These are phyloP conservation scores for Pao palembangensis DNA, from an alignment of 2,113 vertebrate species.

Conservation along the genomic window DNA sequence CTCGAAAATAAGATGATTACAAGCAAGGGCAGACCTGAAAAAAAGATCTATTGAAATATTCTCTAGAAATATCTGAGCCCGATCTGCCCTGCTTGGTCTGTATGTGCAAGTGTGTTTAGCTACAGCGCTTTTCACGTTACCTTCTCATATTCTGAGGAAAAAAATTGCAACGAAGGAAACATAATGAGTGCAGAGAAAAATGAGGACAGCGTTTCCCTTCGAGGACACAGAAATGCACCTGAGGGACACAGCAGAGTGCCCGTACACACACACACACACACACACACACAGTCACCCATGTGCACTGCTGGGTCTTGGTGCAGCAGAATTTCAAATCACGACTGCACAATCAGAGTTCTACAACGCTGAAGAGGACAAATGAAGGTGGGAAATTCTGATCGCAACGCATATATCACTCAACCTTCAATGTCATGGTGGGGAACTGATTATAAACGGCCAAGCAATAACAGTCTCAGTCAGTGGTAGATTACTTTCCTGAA, in stretches of 20 bases:
- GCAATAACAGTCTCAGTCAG: slow-evolving; percentile 26
- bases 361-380: neutral
- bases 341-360: slow-evolving; percentile 8
- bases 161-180: slow-evolving; percentile 11
- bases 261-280: slow-evolving; percentile 6
- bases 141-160: slow-evolving; percentile 2
- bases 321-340: slow-evolving; percentile 9
- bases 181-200: slow-evolving; percentile 43
- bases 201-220: slow-evolving; percentile 32
- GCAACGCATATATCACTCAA: slow-evolving; percentile 10
- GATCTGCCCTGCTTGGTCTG: neutral
- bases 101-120: neutral
- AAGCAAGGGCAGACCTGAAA: slow-evolving; percentile 4
- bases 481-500: slow-evolving; percentile 34
- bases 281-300: slow-evolving; percentile 26
- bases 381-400: neutral
- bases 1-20: neutral
- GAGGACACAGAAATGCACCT: slow-evolving; percentile 28
- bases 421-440: slow-evolving; percentile 7
- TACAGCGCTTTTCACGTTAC: neutral
- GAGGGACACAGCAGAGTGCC: slow-evolving; percentile 27
- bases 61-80: too few relatives aligned
- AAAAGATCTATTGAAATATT: slow-evolving; percentile 3
- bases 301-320: slow-evolving; percentile 31
- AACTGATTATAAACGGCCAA: slow-evolving; percentile 16